These are phyloP conservation scores for Heliconius cydno DNA, from an alignment of 2,888 invertebrate species.

Conservation along the genomic window DNA sequence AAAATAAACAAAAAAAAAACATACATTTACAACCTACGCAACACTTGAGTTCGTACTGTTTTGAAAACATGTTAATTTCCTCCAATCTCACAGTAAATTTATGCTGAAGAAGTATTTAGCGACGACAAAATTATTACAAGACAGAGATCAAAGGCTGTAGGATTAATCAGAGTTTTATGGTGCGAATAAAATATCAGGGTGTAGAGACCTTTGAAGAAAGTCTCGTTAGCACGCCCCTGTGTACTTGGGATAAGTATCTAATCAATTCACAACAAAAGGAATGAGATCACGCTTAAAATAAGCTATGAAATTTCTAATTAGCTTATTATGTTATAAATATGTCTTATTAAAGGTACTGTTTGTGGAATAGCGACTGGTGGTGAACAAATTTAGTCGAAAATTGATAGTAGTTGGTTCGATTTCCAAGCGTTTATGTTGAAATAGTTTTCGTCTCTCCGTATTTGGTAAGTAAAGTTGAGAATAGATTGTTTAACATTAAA, in stretches of 20 bases:
- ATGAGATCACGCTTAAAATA: conserved; percentile 14
- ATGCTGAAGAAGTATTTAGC: not conserved
- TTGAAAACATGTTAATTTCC: conserved; percentile 4
- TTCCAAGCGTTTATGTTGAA: not conserved
- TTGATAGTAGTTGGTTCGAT: not conserved
- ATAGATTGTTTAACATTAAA: no score
- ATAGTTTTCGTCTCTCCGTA: not conserved
- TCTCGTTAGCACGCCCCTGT: conserved; percentile 22
- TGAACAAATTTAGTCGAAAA: not conserved
- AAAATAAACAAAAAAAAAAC: not conserved
- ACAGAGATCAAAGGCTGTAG: conserved; percentile 21
- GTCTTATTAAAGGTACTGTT: not conserved
- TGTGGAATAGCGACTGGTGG: not conserved
- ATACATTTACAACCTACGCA: not conserved
- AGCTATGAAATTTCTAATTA: conserved; percentile 10
- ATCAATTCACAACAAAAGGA: conserved; percentile 32
- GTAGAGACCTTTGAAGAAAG: conserved; percentile 24
- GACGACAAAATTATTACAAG: conserved; percentile 25
- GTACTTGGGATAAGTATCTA: conserved; percentile 27
- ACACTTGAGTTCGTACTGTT: not conserved
- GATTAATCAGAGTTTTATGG: conserved; percentile 29
- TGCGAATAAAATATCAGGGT: conserved; percentile 29
- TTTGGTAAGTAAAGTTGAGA: no score
- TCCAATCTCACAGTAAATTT: conserved; percentile 12
- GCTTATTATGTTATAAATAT: conserved; percentile 1